A percentile compares a stretch with the other conserved stretches of the same genome.
These are phyloP conservation scores for Zhuqinia jingwanae DNA, from an alignment of 2,888 invertebrate genomes.

Conservation along the genomic window DNA sequence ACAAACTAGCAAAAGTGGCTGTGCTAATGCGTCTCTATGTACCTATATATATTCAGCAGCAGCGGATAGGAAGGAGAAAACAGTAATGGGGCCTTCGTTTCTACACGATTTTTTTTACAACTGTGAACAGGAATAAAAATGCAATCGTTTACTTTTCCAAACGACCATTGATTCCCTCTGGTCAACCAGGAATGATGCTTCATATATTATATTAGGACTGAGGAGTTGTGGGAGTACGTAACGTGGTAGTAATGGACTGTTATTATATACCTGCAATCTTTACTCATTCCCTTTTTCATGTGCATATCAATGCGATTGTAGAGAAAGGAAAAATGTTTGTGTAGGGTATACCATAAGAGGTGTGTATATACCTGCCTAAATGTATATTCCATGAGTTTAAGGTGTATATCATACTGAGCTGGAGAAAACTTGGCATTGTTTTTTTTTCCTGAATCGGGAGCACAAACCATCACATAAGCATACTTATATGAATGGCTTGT, in stretches of 20 bases:
- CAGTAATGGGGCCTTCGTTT: conserved; percentile 1
- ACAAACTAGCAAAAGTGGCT: neutral
- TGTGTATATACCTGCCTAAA: neutral
- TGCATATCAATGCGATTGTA: neutral
- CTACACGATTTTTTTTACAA: neutral
- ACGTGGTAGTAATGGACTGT: neutral
- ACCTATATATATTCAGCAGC: no score
- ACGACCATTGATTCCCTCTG: conserved; percentile 12
- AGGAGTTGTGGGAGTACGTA: neutral
- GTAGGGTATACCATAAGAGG: no score
- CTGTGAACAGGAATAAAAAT: conserved; percentile 39
- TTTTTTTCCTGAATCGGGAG: conserved; percentile 34
- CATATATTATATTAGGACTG: neutral
- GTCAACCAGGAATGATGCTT: conserved; percentile 7
- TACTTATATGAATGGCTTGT: conserved; percentile 29
- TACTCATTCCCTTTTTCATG: neutral
- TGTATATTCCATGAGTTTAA: neutral
- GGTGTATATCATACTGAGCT: neutral
- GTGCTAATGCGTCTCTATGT: no score
- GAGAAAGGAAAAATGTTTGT: neutral
- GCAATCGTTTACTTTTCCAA: conserved; percentile 31
- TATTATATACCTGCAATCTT: neutral
- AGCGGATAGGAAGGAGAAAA: neutral
- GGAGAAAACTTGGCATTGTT: conserved; percentile 46
- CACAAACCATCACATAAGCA: conserved; percentile 9